Percentiles rank a stretch among this genome's conserved stretches.
These are phyloP conservation scores for Malurus elegans DNA, from an alignment of 2,113 vertebrate species.

Conservation along the genomic window DNA sequence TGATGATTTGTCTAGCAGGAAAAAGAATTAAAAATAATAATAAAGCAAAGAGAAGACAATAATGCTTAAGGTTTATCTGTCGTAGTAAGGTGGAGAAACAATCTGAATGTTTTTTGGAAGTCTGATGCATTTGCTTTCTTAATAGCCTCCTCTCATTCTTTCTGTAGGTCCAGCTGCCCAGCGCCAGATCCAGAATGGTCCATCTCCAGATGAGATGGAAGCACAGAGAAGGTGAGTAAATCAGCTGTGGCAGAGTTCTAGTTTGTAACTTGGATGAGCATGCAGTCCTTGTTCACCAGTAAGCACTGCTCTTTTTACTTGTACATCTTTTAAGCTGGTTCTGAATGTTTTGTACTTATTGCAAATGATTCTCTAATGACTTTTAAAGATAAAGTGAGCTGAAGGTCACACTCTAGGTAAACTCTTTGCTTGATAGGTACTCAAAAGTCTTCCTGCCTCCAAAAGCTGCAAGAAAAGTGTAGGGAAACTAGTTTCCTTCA, in stretches of 20 bases:
- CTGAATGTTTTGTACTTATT: neutral
- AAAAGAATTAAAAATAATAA: neutral
- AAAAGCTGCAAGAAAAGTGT: neutral
- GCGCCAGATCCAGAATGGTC: constrained; percentile 92
- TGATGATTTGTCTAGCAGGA: neutral
- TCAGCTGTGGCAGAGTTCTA: neutral
- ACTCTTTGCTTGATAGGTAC: neutral
- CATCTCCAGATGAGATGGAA: constrained; percentile 91
- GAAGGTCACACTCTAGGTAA: neutral
- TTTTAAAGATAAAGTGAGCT: neutral
- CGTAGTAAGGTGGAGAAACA: neutral
- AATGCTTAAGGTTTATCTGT: neutral
- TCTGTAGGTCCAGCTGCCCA: constrained; percentile 87
- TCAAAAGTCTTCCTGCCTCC: neutral
- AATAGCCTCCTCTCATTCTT: constrained; percentile 1
- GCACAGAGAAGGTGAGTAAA: constrained; percentile 86
- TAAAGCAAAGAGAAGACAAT: neutral
- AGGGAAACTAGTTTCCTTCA: neutral
- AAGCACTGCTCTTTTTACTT: neutral
- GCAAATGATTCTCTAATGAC: neutral
- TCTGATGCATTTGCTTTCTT: neutral
- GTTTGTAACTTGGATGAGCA: neutral
- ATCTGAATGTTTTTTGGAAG: neutral
- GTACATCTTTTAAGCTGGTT: neutral
- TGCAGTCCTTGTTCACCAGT: neutral